Evolutionary conservation across 1,140 invertebrate genomes (phyloP).

Genomic region (Drosophila ficusphila): DNA sequence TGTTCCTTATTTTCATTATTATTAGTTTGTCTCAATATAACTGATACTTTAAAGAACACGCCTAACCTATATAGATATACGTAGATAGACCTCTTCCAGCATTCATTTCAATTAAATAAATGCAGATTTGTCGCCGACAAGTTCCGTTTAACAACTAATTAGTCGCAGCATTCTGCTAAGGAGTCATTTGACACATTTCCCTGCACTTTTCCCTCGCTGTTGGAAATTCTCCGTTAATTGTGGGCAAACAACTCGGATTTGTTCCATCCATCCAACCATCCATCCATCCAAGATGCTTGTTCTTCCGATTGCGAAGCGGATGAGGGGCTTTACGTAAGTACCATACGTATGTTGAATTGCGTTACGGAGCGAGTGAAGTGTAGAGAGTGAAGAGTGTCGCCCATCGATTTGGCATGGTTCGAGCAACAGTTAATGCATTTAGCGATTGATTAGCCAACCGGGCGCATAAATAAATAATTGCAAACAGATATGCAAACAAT

Average conservation of each 20-base stretch:
- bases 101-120: conserved; percentile 9
- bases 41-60: too few relatives aligned
- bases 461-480: conserved; percentile 54
- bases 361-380: neutral
- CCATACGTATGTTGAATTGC: neutral
- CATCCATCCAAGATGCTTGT: too few relatives aligned
- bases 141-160: conserved; percentile 31
- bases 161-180: conserved; percentile 9
- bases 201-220: conserved; percentile 3
- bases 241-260: conserved; percentile 24
- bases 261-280: too few relatives aligned
- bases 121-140: conserved; percentile 6
- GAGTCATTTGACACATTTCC: conserved; percentile 40
- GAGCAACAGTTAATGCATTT: conserved; percentile 45
- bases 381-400: neutral
- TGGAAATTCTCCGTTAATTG: conserved; percentile 32
- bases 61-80: neutral
- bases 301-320: conserved; percentile 8
- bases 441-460: conserved; percentile 40
- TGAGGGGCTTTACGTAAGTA: neutral
- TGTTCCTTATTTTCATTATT: neutral
- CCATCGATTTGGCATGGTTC: conserved; percentile 24
- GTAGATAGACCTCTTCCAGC: neutral
- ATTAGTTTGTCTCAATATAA: too few relatives aligned
- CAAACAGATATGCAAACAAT: conserved; percentile 56